phyloP scores from a whole-genome alignment of 2,797 vertebrate species.

The Etheostoma perlongum region DNA sequence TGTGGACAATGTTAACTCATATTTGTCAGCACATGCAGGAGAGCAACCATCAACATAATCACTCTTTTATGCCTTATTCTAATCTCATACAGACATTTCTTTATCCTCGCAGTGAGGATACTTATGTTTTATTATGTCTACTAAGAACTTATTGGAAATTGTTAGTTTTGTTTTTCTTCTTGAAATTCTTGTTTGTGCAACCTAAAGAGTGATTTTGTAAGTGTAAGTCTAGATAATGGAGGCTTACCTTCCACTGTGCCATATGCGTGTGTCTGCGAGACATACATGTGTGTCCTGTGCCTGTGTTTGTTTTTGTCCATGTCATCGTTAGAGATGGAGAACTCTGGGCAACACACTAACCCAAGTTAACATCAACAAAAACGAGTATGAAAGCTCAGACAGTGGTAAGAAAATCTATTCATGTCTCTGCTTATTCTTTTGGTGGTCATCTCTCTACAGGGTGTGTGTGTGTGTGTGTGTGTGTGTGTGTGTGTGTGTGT shows the following conservation, averaged over 20 bases:
- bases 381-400: constrained; percentile 12
- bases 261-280: neutral
- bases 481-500: constrained; percentile 10
- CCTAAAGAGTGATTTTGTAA: neutral
- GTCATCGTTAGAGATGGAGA: neutral
- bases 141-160: neutral
- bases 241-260: too few relatives aligned
- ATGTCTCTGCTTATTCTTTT: constrained; percentile 23
- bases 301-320: neutral
- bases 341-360: neutral
- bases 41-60: neutral
- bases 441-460: constrained; percentile 10
- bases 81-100: neutral
- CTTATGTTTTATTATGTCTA: neutral
- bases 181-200: neutral
- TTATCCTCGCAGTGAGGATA: neutral
- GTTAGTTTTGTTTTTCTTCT: neutral
- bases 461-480: constrained; percentile 1
- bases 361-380: constrained; percentile 10
- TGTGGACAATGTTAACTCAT: neutral
- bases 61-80: neutral
- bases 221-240: too few relatives aligned
- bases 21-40: neutral
- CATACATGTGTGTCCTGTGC: neutral
- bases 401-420: constrained; percentile 27